A percentile compares a stretch with the other conserved stretches of the same genome.
Conservation (phyloP, 2,113 vertebrate genomes). For the Ranitomeya imitator region DNA sequence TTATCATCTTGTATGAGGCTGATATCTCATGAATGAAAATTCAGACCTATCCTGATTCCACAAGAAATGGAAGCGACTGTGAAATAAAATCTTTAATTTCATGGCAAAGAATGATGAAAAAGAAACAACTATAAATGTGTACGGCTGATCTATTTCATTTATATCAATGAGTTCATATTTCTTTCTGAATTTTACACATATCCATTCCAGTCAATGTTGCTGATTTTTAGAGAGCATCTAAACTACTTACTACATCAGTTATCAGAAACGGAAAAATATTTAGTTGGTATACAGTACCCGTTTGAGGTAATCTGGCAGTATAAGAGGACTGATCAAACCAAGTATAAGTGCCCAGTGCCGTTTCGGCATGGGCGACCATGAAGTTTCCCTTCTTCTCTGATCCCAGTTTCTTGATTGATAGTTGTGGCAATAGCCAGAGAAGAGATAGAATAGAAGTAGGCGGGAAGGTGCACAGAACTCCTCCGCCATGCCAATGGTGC, state of each 20-base stretch:
- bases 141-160: not conserved
- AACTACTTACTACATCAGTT: too few species aligned
- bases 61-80: not conserved
- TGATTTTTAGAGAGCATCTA: not conserved
- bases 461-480: too few species aligned
- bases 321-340: too few species aligned
- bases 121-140: not conserved
- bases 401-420: too few species aligned
- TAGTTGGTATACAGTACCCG: not conserved
- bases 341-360: too few species aligned
- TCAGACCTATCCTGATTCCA: not conserved
- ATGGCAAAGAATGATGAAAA: not conserved
- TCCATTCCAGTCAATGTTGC: not conserved
- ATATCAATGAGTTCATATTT: not conserved
- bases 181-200: not conserved
- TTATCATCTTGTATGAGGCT: not conserved
- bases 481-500: too few species aligned
- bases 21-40: not conserved
- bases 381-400: too few species aligned
- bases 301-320: too few species aligned
- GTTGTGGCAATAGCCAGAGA: too few species aligned
- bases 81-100: not conserved
- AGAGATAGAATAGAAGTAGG: too few species aligned
- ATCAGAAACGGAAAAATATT: not conserved
- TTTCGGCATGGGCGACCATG: too few species aligned